Evolutionary conservation across 2,113 vertebrate genomes (phyloP).

Genomic region (Bagarius yarrelli): DNA sequence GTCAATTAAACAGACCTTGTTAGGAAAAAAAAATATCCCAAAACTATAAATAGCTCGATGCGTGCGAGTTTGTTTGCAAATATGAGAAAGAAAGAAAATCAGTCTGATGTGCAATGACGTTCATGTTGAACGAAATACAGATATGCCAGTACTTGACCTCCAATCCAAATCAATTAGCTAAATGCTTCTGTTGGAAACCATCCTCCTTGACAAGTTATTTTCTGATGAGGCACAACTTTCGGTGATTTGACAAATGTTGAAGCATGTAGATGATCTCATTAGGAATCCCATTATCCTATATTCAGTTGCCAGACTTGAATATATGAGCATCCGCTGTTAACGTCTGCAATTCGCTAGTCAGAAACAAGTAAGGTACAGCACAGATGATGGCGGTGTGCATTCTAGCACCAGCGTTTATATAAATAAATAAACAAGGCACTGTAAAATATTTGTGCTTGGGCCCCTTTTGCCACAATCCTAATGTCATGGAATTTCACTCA

Average conservation of each 20-base stretch:
- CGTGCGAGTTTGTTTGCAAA: not conserved
- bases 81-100: not conserved
- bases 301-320: conserved; percentile 15
- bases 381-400: not conserved
- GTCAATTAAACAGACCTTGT: not conserved
- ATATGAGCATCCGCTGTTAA: not conserved
- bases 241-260: conserved; percentile 26
- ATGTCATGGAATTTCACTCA: conserved; percentile 47
- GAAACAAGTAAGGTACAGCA: not conserved
- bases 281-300: conserved; percentile 26
- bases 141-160: conserved; percentile 3
- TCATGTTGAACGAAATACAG: not conserved
- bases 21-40: too few relatives aligned
- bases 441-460: conserved; percentile 29
- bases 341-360: not conserved
- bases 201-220: conserved; percentile 45
- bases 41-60: not conserved
- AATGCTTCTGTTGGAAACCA: conserved; percentile 3
- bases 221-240: conserved; percentile 27
- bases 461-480: conserved; percentile 25
- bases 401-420: conserved; percentile 17
- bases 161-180: conserved; percentile 30
- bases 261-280: conserved; percentile 19
- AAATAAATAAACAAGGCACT: conserved; percentile 49
- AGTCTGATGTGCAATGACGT: not conserved